Evolutionary conservation across 2,113 vertebrate genomes (phyloP).

Genomic region (Tenebrosternarchus preto): DNA sequence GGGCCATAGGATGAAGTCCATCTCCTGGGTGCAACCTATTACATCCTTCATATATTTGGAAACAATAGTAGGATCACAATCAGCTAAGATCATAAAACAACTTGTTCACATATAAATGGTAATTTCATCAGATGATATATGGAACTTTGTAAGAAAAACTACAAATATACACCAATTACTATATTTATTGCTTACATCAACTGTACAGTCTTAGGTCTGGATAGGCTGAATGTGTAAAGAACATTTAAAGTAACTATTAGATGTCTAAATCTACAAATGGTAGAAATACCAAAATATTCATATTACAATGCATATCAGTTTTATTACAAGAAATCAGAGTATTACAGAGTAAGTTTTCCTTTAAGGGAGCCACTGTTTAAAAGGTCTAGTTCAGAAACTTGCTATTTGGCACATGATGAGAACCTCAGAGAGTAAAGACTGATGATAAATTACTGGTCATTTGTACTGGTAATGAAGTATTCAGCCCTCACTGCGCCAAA

Average conservation of each 20-base stretch:
- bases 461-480: background rate
- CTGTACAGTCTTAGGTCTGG: background rate
- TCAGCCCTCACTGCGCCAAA: too few species aligned
- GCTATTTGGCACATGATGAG: too few species aligned
- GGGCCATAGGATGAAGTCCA: slow-evolving; percentile 99
- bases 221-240: background rate
- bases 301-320: too few species aligned
- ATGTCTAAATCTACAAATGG: too few species aligned
- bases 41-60: slow-evolving; percentile 79
- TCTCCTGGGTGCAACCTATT: slow-evolving; percentile 98
- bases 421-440: too few species aligned
- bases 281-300: too few species aligned
- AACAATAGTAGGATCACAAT: background rate
- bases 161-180: background rate
- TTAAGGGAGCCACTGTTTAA: background rate
- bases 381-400: too few species aligned
- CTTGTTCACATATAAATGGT: too few species aligned
- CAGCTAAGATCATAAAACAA: too few species aligned
- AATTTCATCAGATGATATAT: too few species aligned
- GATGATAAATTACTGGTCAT: background rate
- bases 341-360: background rate
- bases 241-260: background rate
- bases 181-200: background rate
- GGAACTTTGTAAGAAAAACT: too few species aligned
- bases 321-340: background rate